These are phyloP conservation scores for Cepaea hortensis DNA, from an alignment of 2,888 invertebrate genomes.

Conservation along the genomic window DNA sequence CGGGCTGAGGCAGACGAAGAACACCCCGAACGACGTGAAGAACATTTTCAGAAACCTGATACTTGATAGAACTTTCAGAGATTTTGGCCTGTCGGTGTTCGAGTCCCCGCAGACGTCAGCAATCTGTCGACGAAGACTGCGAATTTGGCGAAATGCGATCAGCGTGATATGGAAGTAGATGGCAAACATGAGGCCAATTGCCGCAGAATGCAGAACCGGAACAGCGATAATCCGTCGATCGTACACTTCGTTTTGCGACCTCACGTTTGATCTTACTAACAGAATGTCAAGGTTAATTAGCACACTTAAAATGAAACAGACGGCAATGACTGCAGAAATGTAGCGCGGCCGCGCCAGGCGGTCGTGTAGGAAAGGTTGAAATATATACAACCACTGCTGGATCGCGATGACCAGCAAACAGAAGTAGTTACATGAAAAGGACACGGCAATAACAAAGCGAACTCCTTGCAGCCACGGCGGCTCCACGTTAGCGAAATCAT, in stretches of 20 bases:
- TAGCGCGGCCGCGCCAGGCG: background rate
- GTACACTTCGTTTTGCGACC: background rate
- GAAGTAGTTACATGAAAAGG: constrained; percentile 36
- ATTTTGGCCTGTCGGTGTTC: background rate
- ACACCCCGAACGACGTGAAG: constrained; percentile 12
- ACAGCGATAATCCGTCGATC: background rate
- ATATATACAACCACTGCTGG: constrained; percentile 48
- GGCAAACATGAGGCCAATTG: background rate
- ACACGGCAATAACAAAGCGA: background rate
- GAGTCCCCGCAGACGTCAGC: background rate
- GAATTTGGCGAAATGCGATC: background rate
- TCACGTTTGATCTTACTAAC: background rate
- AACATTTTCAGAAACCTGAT: constrained; percentile 21
- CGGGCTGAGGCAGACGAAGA: constrained; percentile 1
- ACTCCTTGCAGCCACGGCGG: background rate
- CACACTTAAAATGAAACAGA: background rate
- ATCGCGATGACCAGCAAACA: constrained; percentile 47
- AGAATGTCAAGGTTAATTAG: constrained; percentile 8
- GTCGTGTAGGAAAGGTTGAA: constrained; percentile 39
- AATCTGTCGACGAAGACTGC: background rate
- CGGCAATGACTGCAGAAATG: background rate
- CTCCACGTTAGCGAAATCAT: background rate
- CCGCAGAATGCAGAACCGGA: background rate
- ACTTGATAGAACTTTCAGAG: background rate
- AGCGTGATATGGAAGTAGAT: constrained; percentile 12